Evolutionary conservation across 2,888 invertebrate species (phyloP), one percentile per base, ranked within the genome.

Genomic region (Quadroppia sp.): DNA sequence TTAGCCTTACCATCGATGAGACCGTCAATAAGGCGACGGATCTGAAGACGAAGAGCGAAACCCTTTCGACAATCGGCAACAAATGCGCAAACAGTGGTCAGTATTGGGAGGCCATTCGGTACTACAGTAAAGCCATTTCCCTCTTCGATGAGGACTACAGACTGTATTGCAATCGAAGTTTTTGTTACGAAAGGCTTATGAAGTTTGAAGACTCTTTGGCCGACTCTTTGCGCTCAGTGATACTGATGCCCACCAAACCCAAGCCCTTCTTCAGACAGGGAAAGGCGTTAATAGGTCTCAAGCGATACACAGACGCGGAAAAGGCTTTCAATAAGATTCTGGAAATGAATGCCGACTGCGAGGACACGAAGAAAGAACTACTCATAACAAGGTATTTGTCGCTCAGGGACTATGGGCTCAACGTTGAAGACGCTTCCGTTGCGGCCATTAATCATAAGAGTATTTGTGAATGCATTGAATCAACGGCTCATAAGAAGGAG

Each of bases 181-280:
- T 20, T 70, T 70, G 70, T 70, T 70, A 70, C 28, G 70, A 70
- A 45, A 45, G 20, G 17, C 50, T 70, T 17, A 70, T 48, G 50
- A 45, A 70, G 6, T 70, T 36, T 23, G 50, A 70, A n/a, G 48
- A 48, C 25, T 45, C 70, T 1, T 42, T 70, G 40, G 50, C 48
- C 70, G 70, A 70, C 23, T 45, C 70, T 20, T 45, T 48, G 30
- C 70, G 50, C 15, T 45, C 70, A 30, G 50, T 70, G 1, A 70
- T 45, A 25, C 42, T 70, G 17, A 45, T 70, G 45, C 70, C 70
- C 15, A 48, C 50, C 42, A 70, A 28, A 70, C 70, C 70, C n/a
- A 70, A 70, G 50, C 70, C 70, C 9, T 50, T 45, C 70, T 70
- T 70, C 50, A 40, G 45, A 28, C 70, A 50, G 20, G 70, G 70